A percentile compares a stretch with the other conserved stretches of the same genome.
These are phyloP conservation scores for Myiotriccus ornatus DNA, from an alignment of 2,797 vertebrate species.

Conservation along the genomic window DNA sequence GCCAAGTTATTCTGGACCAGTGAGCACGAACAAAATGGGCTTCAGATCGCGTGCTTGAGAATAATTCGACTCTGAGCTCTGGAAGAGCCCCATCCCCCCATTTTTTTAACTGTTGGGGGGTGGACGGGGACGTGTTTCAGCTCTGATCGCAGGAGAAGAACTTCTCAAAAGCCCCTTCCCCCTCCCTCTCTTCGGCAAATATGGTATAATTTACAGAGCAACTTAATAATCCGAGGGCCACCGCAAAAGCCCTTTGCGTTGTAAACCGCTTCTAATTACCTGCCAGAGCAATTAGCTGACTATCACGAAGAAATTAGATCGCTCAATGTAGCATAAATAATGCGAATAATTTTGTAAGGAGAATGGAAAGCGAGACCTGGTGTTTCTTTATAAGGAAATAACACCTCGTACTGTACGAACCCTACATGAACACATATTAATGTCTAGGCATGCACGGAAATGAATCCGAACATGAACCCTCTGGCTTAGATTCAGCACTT, in stretches of 20 bases:
- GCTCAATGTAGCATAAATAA: conserved; percentile 89
- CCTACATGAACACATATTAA: conserved; percentile 78
- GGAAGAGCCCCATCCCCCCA: conserved; percentile 59
- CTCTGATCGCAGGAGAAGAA: conserved; percentile 72
- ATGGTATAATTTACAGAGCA: conserved; percentile 86
- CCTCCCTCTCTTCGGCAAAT: conserved; percentile 75
- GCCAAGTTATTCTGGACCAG: conserved; percentile 97
- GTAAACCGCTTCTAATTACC: conserved; percentile 86
- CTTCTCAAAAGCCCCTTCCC: conserved; percentile 69
- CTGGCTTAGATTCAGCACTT: conserved; percentile 78
- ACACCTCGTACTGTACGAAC: conserved; percentile 78
- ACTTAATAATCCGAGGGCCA: conserved; percentile 83
- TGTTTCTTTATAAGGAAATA: conserved; percentile 85
- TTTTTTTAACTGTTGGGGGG: conserved; percentile 60
- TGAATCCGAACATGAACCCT: conserved; percentile 74
- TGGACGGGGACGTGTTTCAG: conserved; percentile 59
- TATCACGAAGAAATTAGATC: conserved; percentile 88
- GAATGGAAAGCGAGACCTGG: conserved; percentile 82
- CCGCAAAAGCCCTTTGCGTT: conserved; percentile 79
- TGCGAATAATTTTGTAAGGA: conserved; percentile 85
- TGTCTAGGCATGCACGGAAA: conserved; percentile 78
- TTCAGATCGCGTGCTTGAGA: conserved; percentile 93
- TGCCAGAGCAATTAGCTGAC: conserved; percentile 86
- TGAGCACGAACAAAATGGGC: conserved; percentile 95
- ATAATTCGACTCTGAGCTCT: conserved; percentile 82